These are phyloP conservation scores for Rhopalosiphum padi DNA, from an alignment of 1,140 invertebrate species.

Conservation along the genomic window DNA sequence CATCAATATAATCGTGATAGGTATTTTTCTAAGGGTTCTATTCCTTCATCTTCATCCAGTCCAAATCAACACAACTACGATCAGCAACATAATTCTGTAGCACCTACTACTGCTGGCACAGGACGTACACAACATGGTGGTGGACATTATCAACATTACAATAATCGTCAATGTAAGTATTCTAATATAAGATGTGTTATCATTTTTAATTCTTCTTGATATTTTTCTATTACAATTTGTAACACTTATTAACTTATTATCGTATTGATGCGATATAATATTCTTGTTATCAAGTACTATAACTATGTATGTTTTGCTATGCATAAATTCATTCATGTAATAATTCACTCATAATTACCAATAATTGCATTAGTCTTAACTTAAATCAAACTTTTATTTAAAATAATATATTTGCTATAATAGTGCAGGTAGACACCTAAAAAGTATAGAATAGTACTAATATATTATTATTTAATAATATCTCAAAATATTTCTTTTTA, in stretches of 20 bases:
- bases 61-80: background rate
- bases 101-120: background rate
- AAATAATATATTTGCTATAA: background rate
- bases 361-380: background rate
- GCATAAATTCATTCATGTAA: background rate
- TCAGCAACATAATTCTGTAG: background rate
- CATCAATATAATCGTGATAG: slow-evolving; percentile 38
- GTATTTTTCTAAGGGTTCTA: slow-evolving; percentile 10
- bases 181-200: background rate
- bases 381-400: background rate
- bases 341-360: background rate
- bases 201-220: background rate
- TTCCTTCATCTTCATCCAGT: background rate
- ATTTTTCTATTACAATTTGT: background rate
- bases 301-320: background rate
- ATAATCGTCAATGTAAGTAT: background rate
- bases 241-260: background rate
- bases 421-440: too few relatives aligned
- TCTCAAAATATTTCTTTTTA: background rate
- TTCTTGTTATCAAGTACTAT: background rate
- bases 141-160: background rate
- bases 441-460: background rate
- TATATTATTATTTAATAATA: background rate
- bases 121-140: background rate
- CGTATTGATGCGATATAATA: background rate